Percentiles rank a stretch among this genome's conserved stretches.
These are phyloP conservation scores for Caloenas nicobarica DNA, from an alignment of 2,113 vertebrate species.

Conservation along the genomic window DNA sequence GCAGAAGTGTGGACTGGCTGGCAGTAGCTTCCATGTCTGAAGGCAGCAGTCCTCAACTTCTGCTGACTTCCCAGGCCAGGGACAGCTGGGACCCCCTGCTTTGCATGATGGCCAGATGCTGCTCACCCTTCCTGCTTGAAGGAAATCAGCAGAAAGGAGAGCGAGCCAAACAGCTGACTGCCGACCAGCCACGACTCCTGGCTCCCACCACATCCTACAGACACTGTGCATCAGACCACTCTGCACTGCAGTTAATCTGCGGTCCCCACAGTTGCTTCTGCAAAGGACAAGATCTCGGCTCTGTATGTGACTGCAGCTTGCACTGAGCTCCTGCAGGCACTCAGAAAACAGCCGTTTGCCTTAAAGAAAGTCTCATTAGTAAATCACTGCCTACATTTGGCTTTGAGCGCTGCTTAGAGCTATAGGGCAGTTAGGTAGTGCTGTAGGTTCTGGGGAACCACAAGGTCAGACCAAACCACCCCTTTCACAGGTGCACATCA, in stretches of 20 bases:
- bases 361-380: background rate
- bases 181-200: background rate
- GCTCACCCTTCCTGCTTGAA: background rate
- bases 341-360: background rate
- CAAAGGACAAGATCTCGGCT: background rate
- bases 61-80: background rate
- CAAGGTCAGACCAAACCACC: background rate
- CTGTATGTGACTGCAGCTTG: background rate
- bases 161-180: background rate
- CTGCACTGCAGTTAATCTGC: rapidly evolving
- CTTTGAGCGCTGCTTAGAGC: background rate
- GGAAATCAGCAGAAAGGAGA: background rate
- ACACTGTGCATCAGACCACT: background rate
- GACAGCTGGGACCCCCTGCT: background rate
- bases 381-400: background rate
- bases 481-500: rapidly evolving
- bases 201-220: background rate
- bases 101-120: background rate
- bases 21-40: rapidly evolving
- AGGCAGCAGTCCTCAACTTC: background rate
- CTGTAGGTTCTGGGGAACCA: background rate
- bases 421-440: background rate
- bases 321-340: background rate
- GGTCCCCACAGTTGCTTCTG: background rate
- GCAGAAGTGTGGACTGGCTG: background rate